Evolutionary conservation across 2,113 vertebrate species (phyloP), one percentile per base, ranked within the genome.

Genomic region (Hyaena hyaena): DNA sequence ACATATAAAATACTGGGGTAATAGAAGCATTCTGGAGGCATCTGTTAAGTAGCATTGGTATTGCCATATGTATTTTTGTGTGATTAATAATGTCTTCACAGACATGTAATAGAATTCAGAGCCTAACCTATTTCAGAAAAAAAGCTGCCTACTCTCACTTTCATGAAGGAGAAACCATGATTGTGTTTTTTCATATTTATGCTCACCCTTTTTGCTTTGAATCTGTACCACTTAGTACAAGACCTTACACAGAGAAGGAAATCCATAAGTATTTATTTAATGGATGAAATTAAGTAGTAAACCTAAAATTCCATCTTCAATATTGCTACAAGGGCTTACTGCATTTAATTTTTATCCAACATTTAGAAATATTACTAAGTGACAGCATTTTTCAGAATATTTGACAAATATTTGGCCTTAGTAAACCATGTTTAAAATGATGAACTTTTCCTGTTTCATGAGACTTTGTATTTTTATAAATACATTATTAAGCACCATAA

Each of bases 321-420:
- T 24, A 63, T 69, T 80, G 23, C 79, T 65, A 66, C 53, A 77
- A 81, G 73, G 15, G 0, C 2, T 87, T 71, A 9, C 6, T 45
- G 4, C 23, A 69, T 33, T 66, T 85, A 81, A 48, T 26, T 85
- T 61, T 81, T 66, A 73, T 17, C 7, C 19, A 68, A 71, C 23
- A 77, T 91, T 88, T 89, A 89, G 24, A 96, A 96, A 77, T 48
- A 43, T 33, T 45, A 8, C 74, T 68, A 35, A 80, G 33, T 73
- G 6, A 39, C 17, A 88, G 2, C 21, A 35, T 33, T 85, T 9
- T 88, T 95, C 43, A 69, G 7, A 69, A 23, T 65, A 77, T 65
- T 85, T 89, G 48, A 33, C 28, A 35, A 69, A 63, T 23, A 6
- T 45, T 55, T 84, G 61, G 10, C 9, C 28, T 77, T 65, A 35